Conservation (phyloP, 1,140 invertebrate genomes). For the Drosophila sechellia region DNA sequence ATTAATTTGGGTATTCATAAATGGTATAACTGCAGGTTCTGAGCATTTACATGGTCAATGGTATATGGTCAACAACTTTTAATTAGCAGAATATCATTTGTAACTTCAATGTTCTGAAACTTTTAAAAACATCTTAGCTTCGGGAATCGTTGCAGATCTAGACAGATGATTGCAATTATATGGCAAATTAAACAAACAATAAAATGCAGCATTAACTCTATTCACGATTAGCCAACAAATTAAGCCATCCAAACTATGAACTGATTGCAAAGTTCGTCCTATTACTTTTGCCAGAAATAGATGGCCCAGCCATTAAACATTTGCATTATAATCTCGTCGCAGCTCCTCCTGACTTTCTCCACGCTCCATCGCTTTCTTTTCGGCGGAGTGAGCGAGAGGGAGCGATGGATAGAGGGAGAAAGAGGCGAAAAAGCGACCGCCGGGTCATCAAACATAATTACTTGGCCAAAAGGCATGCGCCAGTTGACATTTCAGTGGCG, state of each 20-base stretch:
- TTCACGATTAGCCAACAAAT: constrained; percentile 35
- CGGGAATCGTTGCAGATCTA: neutral
- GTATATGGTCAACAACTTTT: too few relatives aligned
- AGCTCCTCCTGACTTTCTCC: constrained; percentile 5
- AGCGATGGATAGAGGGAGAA: constrained; percentile 1
- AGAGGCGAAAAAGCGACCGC: constrained; percentile 5
- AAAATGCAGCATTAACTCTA: constrained; percentile 8
- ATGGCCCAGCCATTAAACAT: constrained; percentile 45
- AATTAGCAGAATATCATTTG: too few relatives aligned
- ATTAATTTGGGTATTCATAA: too few relatives aligned
- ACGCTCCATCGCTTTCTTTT: constrained; percentile 31
- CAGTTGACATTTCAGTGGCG: constrained; percentile 65
- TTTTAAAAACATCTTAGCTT: neutral
- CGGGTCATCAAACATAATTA: constrained; percentile 77
- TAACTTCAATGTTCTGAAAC: too few relatives aligned
- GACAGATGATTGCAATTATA: constrained; percentile 4
- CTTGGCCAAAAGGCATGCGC: constrained; percentile 73
- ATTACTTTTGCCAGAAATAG: constrained; percentile 30
- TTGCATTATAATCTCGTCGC: constrained; percentile 54
- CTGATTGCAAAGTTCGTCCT: constrained; percentile 34
- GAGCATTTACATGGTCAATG: too few relatives aligned
- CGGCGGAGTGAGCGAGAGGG: neutral
- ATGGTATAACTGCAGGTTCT: too few relatives aligned
- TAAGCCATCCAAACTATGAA: constrained; percentile 37
- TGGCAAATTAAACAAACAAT: constrained; percentile 16